These are phyloP conservation scores for Palloptera scutellata DNA, from an alignment of 2,888 invertebrate species.

Conservation along the genomic window DNA sequence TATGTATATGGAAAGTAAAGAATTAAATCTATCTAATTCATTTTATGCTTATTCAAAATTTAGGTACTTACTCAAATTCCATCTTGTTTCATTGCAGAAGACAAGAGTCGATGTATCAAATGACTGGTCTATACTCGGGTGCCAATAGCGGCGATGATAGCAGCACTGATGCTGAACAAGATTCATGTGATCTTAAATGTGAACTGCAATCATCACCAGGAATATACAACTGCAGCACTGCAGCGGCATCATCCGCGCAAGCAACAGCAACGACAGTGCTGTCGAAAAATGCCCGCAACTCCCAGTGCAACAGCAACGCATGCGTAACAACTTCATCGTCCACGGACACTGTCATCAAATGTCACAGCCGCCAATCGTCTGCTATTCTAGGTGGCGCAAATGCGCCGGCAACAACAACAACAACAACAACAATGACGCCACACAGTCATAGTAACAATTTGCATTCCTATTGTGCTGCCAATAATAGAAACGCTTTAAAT, in stretches of 20 bases:
- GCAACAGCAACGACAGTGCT: conserved; percentile 48
- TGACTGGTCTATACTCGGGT: conserved; percentile 86
- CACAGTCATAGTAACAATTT: conserved; percentile 61
- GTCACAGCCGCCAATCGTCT: conserved; percentile 84
- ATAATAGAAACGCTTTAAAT: conserved; percentile 26
- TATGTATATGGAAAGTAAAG: no score
- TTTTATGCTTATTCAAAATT: no score
- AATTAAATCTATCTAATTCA: no score
- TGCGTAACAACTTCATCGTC: conserved; percentile 31
- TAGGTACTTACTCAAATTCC: not conserved
- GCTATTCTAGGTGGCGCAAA: conserved; percentile 51
- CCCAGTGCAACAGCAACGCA: not conserved
- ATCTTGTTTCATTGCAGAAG: conserved; percentile 65
- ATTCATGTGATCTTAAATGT: conserved; percentile 47
- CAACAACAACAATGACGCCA: conserved; percentile 30
- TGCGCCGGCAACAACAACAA: conserved; percentile 81
- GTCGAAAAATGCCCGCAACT: conserved; percentile 37
- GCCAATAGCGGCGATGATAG: conserved; percentile 70
- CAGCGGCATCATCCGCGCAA: conserved; percentile 34
- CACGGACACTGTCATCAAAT: conserved; percentile 64
- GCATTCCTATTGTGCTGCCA: conserved; percentile 64
- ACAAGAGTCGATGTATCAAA: conserved; percentile 89
- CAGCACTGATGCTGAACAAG: conserved; percentile 66
- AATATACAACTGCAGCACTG: conserved; percentile 29
- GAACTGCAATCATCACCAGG: conserved; percentile 54